phyloP scores from a whole-genome alignment of 2,113 vertebrate genomes.

The human (Homo sapiens) region GRCh38 chr13:35499501-35500000 shows the following conservation, averaged over 20 bases:
- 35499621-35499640: conserved; percentile 98
- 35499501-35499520: conserved; percentile 96
- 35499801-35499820: conserved; percentile 82
- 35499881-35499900: conserved; percentile 84
- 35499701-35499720: conserved; percentile 85
- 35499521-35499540: conserved; percentile 99
- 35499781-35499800: conserved; percentile 86
- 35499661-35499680: conserved; percentile 97
- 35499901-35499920: conserved; percentile 88
- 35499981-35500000: conserved; percentile 88
- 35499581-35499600: conserved; percentile 90
- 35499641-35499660: conserved; percentile 99
- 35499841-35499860: conserved; percentile 87
- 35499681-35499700: conserved; percentile 88
- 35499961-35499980: conserved; percentile 88
- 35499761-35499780: conserved; percentile 78
- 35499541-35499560: conserved; percentile 99
- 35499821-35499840: conserved; percentile 87
- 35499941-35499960: conserved; percentile 92
- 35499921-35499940: conserved; percentile 90
- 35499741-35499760: conserved; percentile 78
- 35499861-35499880: conserved; percentile 87
- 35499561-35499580: conserved; percentile 95
- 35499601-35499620: conserved; percentile 93
- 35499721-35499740: conserved; percentile 79